Base-by-base conservation (phyloP, 2,797 vertebrate genomes). In the Pangasius larnaudii region DNA sequence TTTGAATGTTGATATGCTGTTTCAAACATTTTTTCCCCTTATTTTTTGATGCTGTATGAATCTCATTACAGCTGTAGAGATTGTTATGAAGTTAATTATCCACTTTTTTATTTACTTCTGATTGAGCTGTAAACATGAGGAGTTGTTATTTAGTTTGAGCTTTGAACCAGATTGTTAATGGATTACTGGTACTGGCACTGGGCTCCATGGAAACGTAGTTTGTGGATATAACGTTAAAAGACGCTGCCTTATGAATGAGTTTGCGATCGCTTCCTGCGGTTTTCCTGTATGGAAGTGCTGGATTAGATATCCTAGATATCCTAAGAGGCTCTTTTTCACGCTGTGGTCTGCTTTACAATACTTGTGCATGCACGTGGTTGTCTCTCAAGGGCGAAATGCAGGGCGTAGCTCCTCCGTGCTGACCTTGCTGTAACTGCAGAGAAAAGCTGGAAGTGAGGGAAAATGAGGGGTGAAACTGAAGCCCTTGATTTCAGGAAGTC, bases 401-500 rank as follows among this genome's bases (percentile, higher is more conserved):
- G 36, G 49, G 16, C 11, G 33, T 63, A 27, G 77, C 42, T 74
- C 49, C 42, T 81, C 24, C 13, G 30, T 42, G 39, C 74, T 88
- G 87, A 85, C 83, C 83, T 85, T 85, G 87, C 84, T 85, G 42
- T 74, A 56, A 85, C 83, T 88, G 63, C 30, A 22, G 61, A 78
- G 80, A 80, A 61, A 84, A 51, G 67, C 61, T 65, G 87, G 86
- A 87, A 80, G 69, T 81, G 49, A 56, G n/a, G 78, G 85, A 88
- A 74, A 58, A 72, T 30, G 71, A 86, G 13, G 74, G 78, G 39
- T 84, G 91, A 89, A 91, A 91, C 71, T 33, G 51, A 65, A 90
- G 85, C 89, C 85, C 71, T 90, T 18, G n/a, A 30, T 56, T 90
- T 85, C 89, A 91, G 89, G 89, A 91, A 91, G 88, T 88, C 85